Evolutionary conservation across 1,140 invertebrate genomes (phyloP).

Genomic region (Mactra quadrangularis): DNA sequence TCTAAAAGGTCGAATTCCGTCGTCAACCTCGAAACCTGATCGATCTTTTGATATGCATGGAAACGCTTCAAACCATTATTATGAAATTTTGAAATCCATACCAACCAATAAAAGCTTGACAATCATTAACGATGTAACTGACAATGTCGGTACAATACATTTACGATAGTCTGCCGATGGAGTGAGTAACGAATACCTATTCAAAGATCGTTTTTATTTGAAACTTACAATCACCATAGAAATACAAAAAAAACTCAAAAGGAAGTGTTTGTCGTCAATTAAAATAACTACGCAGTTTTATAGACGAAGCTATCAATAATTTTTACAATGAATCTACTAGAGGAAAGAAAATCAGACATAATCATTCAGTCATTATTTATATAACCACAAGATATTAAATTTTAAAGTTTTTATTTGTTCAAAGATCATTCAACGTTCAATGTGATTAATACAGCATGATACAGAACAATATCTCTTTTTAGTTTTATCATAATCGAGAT

Average conservation of each 20-base stretch:
- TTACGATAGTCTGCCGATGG: neutral
- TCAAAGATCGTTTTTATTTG: constrained; percentile 21
- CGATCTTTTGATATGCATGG: constrained; percentile 64
- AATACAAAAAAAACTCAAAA: constrained; percentile 43
- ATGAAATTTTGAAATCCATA: constrained; percentile 62
- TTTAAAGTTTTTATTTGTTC: too few species aligned
- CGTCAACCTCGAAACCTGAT: constrained; percentile 60
- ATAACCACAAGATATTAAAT: too few species aligned
- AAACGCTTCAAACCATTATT: constrained; percentile 59
- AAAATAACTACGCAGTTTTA: constrained; percentile 34
- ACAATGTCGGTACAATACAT: neutral
- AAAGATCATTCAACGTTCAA: too few species aligned
- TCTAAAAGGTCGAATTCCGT: constrained; percentile 59
- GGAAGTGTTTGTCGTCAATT: constrained; percentile 44
- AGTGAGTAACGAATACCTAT: constrained; percentile 18
- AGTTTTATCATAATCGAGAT: too few species aligned
- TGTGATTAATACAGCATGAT: too few species aligned
- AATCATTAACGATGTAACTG: neutral
- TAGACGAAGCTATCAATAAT: constrained; percentile 19
- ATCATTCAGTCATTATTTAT: too few species aligned
- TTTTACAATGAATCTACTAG: neutral
- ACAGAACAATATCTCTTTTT: too few species aligned
- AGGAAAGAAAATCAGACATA: too few species aligned
- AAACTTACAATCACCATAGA: constrained; percentile 42
- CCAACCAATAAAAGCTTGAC: neutral